These are phyloP conservation scores for Caenorhabditis plicata DNA, from an alignment of 2,888 invertebrate genomes.

Conservation along the genomic window DNA sequence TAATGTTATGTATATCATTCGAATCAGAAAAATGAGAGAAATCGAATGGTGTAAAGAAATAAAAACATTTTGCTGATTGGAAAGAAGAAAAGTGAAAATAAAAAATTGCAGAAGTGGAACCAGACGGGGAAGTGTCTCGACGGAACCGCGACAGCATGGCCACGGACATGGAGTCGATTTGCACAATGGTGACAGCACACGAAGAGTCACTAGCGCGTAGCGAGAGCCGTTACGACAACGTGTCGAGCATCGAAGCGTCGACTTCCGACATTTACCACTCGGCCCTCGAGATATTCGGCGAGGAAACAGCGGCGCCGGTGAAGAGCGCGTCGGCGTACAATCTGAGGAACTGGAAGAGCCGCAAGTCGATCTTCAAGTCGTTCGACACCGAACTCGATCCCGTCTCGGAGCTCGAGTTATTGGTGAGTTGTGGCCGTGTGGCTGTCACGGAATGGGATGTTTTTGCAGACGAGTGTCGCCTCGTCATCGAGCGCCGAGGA, in stretches of 20 bases:
- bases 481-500: slow-evolving; percentile 25
- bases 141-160: slow-evolving; percentile 14
- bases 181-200: slow-evolving; percentile 39
- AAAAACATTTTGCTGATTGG: too few relatives aligned
- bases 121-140: too few relatives aligned
- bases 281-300: slow-evolving; percentile 27
- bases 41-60: too few relatives aligned
- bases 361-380: slow-evolving; percentile 44
- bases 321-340: slow-evolving; percentile 46
- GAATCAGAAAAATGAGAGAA: too few relatives aligned
- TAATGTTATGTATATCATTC: too few relatives aligned
- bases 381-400: slow-evolving; percentile 49
- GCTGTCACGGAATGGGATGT: not conserved
- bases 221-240: slow-evolving; percentile 49
- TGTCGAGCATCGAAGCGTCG: slow-evolving; percentile 41
- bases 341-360: slow-evolving; percentile 31
- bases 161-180: slow-evolving; percentile 29
- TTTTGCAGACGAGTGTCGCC: not conserved
- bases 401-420: slow-evolving; percentile 30
- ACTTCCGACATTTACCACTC: slow-evolving; percentile 47
- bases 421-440: slow-evolving; percentile 15
- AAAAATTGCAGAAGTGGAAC: too few relatives aligned
- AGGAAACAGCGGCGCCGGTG: slow-evolving; percentile 12
- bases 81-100: too few relatives aligned
- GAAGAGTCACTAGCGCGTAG: slow-evolving; percentile 35